These are phyloP conservation scores for Lepidocolaptes lacrymiger DNA, from an alignment of 2,797 vertebrate species.

Conservation along the genomic window DNA sequence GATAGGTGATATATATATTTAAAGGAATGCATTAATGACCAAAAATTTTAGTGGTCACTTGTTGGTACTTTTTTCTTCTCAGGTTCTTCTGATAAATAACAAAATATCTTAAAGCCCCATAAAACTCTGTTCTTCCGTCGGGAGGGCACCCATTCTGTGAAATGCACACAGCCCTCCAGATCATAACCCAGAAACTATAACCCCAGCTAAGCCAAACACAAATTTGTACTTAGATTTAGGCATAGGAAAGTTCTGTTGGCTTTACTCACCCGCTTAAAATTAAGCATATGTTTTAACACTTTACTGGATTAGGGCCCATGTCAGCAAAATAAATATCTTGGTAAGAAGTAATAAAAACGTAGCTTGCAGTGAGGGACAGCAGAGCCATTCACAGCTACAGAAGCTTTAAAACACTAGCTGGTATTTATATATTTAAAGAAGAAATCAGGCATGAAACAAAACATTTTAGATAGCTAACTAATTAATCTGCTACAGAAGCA, in stretches of 20 bases:
- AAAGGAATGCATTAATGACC: background rate
- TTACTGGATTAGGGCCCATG: conserved; percentile 60
- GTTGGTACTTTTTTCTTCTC: background rate
- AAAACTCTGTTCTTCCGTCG: background rate
- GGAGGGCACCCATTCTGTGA: background rate
- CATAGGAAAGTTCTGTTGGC: conserved; percentile 12
- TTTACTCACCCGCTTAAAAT: conserved; percentile 17
- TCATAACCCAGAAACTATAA: background rate
- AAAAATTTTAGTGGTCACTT: background rate
- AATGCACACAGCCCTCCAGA: background rate
- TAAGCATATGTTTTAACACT: conserved; percentile 64
- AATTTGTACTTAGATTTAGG: conserved; percentile 39
- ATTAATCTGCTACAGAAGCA: conserved; percentile 27
- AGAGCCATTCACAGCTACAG: conserved; percentile 59
- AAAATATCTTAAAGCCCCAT: background rate
- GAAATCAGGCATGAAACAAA: conserved; percentile 51
- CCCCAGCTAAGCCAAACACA: background rate
- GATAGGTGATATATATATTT: background rate
- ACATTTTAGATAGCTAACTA: conserved; percentile 54
- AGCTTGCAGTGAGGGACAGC: conserved; percentile 55
- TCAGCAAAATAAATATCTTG: conserved; percentile 69
- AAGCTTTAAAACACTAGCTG: conserved; percentile 54
- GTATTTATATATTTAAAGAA: conserved; percentile 64
- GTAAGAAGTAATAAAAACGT: conserved; percentile 59
- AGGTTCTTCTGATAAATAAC: background rate